Percentiles rank a stretch among this genome's conserved stretches.
Evolutionary conservation across 2,888 invertebrate genomes (phyloP).

Genomic region (Drosophila lutescens): DNA sequence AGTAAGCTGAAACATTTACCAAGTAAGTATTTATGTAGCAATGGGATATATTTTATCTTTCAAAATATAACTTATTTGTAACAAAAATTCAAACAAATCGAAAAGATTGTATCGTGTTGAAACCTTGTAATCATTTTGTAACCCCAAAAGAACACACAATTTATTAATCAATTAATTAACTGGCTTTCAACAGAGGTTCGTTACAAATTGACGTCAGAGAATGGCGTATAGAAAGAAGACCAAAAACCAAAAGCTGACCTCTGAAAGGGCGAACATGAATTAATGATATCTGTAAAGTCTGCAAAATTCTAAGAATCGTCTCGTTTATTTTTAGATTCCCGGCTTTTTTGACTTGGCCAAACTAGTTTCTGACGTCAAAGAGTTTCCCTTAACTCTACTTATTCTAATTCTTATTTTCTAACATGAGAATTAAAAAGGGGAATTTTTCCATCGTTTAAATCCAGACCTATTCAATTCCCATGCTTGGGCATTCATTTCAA

Average conservation of each 20-base stretch:
- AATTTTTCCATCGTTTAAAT: constrained; percentile 20
- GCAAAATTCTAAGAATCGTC: neutral
- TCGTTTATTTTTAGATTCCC: neutral
- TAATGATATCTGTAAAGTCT: neutral
- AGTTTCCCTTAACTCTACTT: constrained; percentile 20
- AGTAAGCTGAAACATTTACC: no score
- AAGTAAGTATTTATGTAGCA: no score
- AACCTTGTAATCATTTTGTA: no score
- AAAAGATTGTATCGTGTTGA: no score
- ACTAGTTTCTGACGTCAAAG: constrained; percentile 21
- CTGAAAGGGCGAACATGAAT: neutral
- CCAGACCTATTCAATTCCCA: constrained; percentile 19
- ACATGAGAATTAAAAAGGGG: constrained; percentile 11
- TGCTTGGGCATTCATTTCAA: constrained; percentile 12
- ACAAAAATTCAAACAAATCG: no score
- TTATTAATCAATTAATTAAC: neutral
- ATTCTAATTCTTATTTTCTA: constrained; percentile 12
- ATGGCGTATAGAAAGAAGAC: neutral
- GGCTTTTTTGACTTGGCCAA: neutral
- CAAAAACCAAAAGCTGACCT: neutral
- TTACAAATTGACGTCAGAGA: neutral
- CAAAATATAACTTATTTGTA: no score
- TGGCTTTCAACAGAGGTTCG: neutral
- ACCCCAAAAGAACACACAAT: neutral
- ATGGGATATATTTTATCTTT: no score